Conservation (phyloP, 2,888 invertebrate genomes). For the Strigamia crassipes region DNA sequence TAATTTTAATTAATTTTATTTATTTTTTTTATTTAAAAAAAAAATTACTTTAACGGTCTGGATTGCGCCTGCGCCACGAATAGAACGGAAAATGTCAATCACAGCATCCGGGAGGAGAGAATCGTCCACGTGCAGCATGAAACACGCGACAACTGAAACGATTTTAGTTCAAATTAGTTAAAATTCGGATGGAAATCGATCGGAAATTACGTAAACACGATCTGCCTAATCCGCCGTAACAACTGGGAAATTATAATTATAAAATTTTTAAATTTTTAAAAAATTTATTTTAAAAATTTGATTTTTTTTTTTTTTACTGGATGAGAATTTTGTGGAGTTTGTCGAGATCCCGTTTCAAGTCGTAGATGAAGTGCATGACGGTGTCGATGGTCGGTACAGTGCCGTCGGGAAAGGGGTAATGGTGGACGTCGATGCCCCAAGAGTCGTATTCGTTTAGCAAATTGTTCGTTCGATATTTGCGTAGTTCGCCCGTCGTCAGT, state of each 20-base stretch:
- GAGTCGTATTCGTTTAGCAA: slow-evolving; percentile 15
- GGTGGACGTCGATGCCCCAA: slow-evolving; percentile 41
- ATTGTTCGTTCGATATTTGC: slow-evolving; percentile 20
- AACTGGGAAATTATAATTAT: slow-evolving; percentile 39
- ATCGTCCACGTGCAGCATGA: slow-evolving; percentile 43
- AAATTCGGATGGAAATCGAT: neutral
- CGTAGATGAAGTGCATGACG: slow-evolving; percentile 37
- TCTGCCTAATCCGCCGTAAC: slow-evolving; percentile 47
- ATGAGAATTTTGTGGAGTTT: slow-evolving; percentile 36
- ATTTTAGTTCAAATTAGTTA: neutral
- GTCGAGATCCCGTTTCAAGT: slow-evolving; percentile 17
- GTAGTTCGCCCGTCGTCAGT: slow-evolving; percentile 44
- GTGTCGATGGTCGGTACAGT: slow-evolving; percentile 28
- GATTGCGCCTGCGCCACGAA: slow-evolving; percentile 45
- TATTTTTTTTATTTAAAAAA: neutral
- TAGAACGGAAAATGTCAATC: neutral
- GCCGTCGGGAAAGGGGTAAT: slow-evolving; percentile 45
- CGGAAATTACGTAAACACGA: slow-evolving; percentile 45
- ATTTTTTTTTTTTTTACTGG: slow-evolving; percentile 44
- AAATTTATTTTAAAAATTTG: neutral
- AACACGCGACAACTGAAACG: slow-evolving; percentile 45
- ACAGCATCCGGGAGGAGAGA: neutral
- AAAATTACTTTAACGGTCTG: slow-evolving; percentile 46
- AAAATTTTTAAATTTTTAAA: neutral
- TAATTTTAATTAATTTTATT: neutral